phyloP scores from a whole-genome alignment of 2,797 vertebrate genomes.

The Microtus californicus region DNA sequence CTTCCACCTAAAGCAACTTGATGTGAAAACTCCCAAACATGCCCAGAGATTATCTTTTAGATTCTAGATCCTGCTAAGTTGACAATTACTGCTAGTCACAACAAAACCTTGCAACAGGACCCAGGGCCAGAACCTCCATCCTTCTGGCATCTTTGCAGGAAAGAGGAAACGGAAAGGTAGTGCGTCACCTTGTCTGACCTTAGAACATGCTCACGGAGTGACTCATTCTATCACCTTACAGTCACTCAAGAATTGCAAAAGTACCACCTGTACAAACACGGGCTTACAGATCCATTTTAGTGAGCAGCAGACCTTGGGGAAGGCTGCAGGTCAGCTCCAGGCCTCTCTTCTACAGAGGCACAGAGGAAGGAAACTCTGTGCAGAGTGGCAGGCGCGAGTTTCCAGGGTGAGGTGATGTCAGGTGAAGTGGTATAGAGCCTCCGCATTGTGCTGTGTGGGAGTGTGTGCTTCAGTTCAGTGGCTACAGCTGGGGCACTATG shows the following conservation, averaged over 20 bases:
- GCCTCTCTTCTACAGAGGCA: background rate
- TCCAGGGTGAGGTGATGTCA: background rate
- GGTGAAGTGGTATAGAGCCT: background rate
- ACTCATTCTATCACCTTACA: background rate
- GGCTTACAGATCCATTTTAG: background rate
- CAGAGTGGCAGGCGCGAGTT: background rate
- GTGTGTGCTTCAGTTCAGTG: conserved; percentile 10
- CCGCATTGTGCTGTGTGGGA: background rate
- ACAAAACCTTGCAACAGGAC: background rate
- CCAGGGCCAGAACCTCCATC: background rate
- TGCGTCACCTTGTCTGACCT: background rate
- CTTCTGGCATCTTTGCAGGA: background rate
- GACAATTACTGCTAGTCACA: background rate
- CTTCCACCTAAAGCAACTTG: background rate
- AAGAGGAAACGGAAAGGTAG: background rate
- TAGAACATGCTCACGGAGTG: background rate
- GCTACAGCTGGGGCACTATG: background rate
- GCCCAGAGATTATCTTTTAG: background rate
- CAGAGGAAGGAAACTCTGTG: background rate
- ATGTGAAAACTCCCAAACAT: background rate
- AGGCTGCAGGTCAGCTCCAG: background rate
- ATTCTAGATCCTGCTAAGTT: background rate
- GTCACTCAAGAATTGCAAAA: background rate
- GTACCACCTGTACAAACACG: rapidly evolving
- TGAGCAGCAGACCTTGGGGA: background rate